Conservation (phyloP, 2,797 vertebrate genomes). For the Zenarchopterus dispar region DNA sequence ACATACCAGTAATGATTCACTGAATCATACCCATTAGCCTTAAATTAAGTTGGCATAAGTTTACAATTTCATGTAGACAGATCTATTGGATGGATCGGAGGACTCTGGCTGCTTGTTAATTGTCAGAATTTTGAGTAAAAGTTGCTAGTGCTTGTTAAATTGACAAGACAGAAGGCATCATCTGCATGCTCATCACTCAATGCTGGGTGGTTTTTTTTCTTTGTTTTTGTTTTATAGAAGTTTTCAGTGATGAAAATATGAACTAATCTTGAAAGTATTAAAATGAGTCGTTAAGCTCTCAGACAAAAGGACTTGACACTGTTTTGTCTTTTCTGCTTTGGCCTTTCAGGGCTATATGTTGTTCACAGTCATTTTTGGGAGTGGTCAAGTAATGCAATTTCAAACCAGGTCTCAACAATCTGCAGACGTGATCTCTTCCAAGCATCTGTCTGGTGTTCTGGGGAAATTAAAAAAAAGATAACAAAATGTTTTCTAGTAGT, state of each 20-base stretch:
- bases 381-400: no score
- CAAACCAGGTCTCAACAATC: no score
- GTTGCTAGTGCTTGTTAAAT: conserved; percentile 2
- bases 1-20: conserved; percentile 13
- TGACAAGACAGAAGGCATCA: not conserved
- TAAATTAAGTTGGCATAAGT: conserved; percentile 2
- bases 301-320: no score
- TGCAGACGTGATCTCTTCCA: no score
- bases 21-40: conserved; percentile 14
- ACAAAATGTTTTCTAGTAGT: no score
- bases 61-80: not conserved
- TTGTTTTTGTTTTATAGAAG: not conserved
- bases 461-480: no score
- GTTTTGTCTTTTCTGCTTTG: no score
- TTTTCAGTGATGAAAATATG: not conserved
- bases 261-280: not conserved
- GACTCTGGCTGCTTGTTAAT: not conserved
- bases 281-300: no score
- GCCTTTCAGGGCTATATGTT: no score
- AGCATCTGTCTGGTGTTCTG: no score
- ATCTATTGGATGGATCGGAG: not conserved
- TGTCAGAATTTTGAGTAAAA: conserved; percentile 8
- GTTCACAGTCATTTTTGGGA: no score
- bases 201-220: not conserved
- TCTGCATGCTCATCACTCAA: not conserved